Percentiles rank a stretch among this genome's conserved stretches.
phyloP scores from a whole-genome alignment of 1,140 invertebrate genomes.

The Lepidurus arcticus region DNA sequence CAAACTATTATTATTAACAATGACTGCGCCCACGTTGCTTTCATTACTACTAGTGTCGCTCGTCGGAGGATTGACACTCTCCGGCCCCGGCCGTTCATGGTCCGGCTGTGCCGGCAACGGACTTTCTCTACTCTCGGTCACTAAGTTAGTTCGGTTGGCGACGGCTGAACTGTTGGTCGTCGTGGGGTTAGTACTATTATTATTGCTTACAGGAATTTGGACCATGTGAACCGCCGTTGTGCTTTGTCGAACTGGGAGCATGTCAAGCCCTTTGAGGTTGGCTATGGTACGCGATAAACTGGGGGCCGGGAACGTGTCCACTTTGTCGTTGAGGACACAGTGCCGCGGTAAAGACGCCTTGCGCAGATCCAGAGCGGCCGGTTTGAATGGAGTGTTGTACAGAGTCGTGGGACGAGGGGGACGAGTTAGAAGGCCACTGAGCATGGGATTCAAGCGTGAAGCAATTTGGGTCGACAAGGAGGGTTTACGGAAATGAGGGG shows the following conservation, averaged over 20 bases:
- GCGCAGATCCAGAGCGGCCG: neutral
- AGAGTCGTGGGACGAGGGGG: slow-evolving; percentile 20
- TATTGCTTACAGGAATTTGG: slow-evolving; percentile 25
- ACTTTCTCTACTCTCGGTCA: neutral
- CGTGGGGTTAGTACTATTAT: neutral
- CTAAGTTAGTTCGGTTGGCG: neutral
- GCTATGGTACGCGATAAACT: slow-evolving; percentile 26
- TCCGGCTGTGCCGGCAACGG: neutral
- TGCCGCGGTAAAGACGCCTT: neutral
- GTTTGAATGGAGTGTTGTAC: neutral
- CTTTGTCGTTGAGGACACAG: neutral
- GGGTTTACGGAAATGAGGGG: neutral
- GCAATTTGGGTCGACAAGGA: neutral
- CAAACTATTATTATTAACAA: neutral
- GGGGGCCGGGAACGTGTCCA: neutral
- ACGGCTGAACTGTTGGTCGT: slow-evolving; percentile 5
- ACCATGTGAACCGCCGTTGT: slow-evolving; percentile 34
- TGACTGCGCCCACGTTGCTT: slow-evolving; percentile 12
- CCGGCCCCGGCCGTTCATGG: neutral
- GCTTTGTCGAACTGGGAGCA: slow-evolving; percentile 23
- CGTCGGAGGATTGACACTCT: neutral
- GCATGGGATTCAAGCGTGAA: slow-evolving; percentile 20
- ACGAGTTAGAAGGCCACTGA: slow-evolving; percentile 27
- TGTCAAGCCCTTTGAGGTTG: slow-evolving; percentile 33
- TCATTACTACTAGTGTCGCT: slow-evolving; percentile 24